phyloP scores from a whole-genome alignment of 2,113 vertebrate genomes.

The Chionodraco myersi region DNA sequence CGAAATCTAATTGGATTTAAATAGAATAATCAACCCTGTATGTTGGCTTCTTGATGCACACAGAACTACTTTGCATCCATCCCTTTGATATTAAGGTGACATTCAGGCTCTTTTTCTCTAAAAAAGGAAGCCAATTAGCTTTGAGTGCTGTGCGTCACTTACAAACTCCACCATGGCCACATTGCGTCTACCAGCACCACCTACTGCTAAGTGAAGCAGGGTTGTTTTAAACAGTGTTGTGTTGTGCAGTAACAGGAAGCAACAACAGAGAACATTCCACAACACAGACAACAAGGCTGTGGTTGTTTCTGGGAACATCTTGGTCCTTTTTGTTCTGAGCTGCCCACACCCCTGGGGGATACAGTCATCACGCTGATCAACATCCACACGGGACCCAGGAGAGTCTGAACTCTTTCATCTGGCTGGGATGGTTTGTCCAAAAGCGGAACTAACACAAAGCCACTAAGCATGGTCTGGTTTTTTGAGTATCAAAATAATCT shows the following conservation, averaged over 20 bases:
- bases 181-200: background rate
- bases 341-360: constrained; percentile 4
- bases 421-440: background rate
- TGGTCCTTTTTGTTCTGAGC: constrained; percentile 8
- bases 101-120: constrained; percentile 22
- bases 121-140: constrained; percentile 11
- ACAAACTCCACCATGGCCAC: constrained; percentile 5
- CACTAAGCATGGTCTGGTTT: constrained; percentile 7
- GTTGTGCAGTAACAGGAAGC: constrained; percentile 49
- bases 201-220: constrained; percentile 9
- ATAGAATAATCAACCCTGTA: constrained; percentile 52
- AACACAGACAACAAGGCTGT: constrained; percentile 35
- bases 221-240: constrained; percentile 4
- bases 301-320: constrained; percentile 43
- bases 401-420: constrained; percentile 1
- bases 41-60: constrained; percentile 19
- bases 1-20: constrained; percentile 56
- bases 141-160: constrained; percentile 10
- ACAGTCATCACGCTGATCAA: constrained; percentile 15
- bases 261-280: constrained; percentile 43
- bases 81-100: constrained; percentile 19
- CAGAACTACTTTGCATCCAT: constrained; percentile 29
- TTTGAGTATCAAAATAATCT: background rate
- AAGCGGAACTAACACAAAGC: background rate
- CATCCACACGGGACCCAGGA: constrained; percentile 10